Base-by-base conservation (phyloP, 2,113 vertebrate genomes). In the Dunckerocampus dactyliophorus region DNA sequence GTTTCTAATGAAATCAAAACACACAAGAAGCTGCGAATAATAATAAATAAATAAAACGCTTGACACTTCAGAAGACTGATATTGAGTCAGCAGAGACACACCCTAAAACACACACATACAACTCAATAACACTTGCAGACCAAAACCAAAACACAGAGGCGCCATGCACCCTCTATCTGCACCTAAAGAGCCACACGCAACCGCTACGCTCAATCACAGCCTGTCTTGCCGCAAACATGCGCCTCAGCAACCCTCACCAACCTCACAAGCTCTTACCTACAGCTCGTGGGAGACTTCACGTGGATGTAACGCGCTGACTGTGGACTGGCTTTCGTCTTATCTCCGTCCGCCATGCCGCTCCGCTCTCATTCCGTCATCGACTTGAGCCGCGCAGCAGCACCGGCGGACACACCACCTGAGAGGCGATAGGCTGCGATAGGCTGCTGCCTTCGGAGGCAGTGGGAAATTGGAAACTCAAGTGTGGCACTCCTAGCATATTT, bases 311-410 rank as follows among this genome's bases (percentile, higher is more conserved):
- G 80, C 67, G 75, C 76, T 11, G 76, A 6, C 15, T 91, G 85
- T 62, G 92, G 89, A 81, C 89, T 88, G 74, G 79, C 68, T 74
- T 90, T 85, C 70, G 89, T 82, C 81, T 92, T 92, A 63, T 93
- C 92, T 90, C 92, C 71, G 82, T 94, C 93, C 91, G 92, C 93
- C 93, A 94, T 95, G 90, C 91, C 77, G 85, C 58, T 63, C 69
- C 15, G 12, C 60, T 64, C 2, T 28, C 63, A 66, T 49, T 59
- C 59, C 72, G 68, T 75, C 78, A 62, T 76, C 37, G 2, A 34
- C 24, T 15, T 53, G 15, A 20, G 77, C 59, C 47, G 65, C 46
- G 48, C 50, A 46, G 65, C 20, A 47, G 28, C 55, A 47, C 42
- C 13, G 16, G 42, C 14, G 57, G 21, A 45, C 39, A 31, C n/a